Base-by-base conservation (phyloP, 2,797 vertebrate genomes). In the Paedocypris micromegethes region DNA sequence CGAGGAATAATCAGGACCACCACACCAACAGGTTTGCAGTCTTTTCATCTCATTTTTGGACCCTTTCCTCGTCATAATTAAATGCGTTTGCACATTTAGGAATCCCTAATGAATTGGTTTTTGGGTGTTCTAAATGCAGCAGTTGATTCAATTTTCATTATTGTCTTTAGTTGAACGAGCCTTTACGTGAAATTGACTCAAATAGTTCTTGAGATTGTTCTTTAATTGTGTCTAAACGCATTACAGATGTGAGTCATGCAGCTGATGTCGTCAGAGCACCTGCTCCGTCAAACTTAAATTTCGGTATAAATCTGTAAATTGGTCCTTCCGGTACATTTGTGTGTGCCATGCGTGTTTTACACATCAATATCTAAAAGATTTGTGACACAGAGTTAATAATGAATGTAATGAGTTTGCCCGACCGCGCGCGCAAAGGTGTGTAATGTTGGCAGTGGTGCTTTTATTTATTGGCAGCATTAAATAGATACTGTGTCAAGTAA, bases 21-120 rank as follows among this genome's bases (percentile, higher is more conserved):
- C 81, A 82, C 86, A 80, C 83, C 86, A 88, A 89, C 89, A 90
- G 89, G 89, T 90, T 88, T 55, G 46, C 44, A 40, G 46, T 37
- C 47, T 58, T 41, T 4, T 6, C 23, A 4, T 40, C 59, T 67
- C 9, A 23, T 46, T 37, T 23, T 51, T 70, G 37, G 6, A 5
- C 40, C 7, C 41, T 51, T 4, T 1, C 9, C 6, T 38, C 50
- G 23, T 23, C 23, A 23, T 23, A 23, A 23, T 38, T 43, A 23
- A 5, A 51, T 44, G 9, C 8, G 23, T 23, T 23, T 23, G 23
- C 23, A 23, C 23, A 23, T 23, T 23, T 23, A 23, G 23, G 23
- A 23, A 23, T 23, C 23, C 23, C 23, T 23, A 23, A 23, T 23
- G 23, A 1, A 23, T 23, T 23, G 23, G 23, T 23, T 23, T 23